phyloP scores from a whole-genome alignment of 2,888 invertebrate genomes.

The Serripes groenlandicus region DNA sequence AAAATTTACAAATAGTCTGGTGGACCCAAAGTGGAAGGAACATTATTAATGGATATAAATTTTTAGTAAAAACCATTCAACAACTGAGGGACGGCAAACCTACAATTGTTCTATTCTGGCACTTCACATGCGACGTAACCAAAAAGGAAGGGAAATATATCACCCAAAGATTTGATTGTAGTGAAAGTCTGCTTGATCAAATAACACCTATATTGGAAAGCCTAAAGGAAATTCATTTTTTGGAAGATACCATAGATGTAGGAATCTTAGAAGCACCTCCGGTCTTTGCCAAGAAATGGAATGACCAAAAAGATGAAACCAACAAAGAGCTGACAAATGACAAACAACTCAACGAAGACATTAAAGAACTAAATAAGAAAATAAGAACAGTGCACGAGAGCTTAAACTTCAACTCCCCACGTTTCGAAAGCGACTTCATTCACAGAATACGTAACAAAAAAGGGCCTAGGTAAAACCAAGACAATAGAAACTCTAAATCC shows the following conservation, averaged over 20 bases:
- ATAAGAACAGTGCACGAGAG: neutral
- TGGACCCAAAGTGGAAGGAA: neutral
- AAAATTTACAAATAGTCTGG: neutral
- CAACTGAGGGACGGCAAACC: neutral
- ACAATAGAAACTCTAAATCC: neutral
- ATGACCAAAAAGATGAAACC: neutral
- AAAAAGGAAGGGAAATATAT: conserved; percentile 7
- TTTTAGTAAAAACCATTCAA: neutral
- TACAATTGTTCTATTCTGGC: conserved; percentile 19
- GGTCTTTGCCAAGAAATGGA: conserved; percentile 17
- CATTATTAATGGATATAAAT: neutral
- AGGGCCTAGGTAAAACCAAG: neutral
- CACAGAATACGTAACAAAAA: neutral
- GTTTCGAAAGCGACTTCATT: neutral
- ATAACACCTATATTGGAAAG: neutral
- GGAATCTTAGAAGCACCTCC: conserved; percentile 29
- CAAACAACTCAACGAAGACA: neutral
- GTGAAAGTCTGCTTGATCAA: neutral
- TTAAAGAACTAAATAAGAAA: neutral
- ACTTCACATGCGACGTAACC: conserved; percentile 25
- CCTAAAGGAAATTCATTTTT: neutral
- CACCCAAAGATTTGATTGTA: neutral
- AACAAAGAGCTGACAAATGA: neutral
- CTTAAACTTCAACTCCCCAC: neutral
- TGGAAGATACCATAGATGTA: conserved; percentile 1